Conservation (phyloP, 2,797 vertebrate species). For the Zalophus californianus region DNA sequence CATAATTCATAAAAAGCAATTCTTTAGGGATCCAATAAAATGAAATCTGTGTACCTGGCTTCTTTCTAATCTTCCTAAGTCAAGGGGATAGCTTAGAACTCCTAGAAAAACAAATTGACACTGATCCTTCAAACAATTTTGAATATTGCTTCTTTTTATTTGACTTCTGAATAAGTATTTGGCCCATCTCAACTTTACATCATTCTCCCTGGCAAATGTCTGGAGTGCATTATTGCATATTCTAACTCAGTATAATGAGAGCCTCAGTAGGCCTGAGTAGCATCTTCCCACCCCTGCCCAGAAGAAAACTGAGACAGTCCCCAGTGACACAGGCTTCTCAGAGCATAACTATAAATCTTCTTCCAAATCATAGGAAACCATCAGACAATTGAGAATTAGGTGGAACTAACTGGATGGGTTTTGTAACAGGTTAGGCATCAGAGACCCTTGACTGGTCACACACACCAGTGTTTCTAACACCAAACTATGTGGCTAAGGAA, state of each 20-base stretch:
- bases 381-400: not conserved
- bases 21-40: not conserved
- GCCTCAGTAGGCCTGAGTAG: not conserved
- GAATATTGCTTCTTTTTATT: conserved; percentile 10
- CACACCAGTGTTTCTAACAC: not conserved
- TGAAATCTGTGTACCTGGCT: not conserved
- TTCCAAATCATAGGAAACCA: not conserved
- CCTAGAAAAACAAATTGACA: not conserved
- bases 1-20: conserved; percentile 13
- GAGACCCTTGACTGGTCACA: not conserved
- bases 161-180: conserved; percentile 5
- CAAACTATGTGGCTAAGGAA: not conserved
- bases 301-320: not conserved
- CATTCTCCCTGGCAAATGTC: not conserved
- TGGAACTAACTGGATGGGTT: not conserved
- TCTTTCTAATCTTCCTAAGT: conserved; percentile 21
- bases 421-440: not conserved
- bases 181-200: not conserved
- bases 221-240: not conserved
- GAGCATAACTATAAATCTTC: not conserved
- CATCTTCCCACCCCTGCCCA: not conserved
- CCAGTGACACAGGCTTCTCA: not conserved
- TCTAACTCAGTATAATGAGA: not conserved
- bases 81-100: not conserved
- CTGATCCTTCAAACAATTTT: not conserved